Base-by-base conservation (phyloP, 2,888 invertebrate genomes). In the Sarcophaga variegata region DNA sequence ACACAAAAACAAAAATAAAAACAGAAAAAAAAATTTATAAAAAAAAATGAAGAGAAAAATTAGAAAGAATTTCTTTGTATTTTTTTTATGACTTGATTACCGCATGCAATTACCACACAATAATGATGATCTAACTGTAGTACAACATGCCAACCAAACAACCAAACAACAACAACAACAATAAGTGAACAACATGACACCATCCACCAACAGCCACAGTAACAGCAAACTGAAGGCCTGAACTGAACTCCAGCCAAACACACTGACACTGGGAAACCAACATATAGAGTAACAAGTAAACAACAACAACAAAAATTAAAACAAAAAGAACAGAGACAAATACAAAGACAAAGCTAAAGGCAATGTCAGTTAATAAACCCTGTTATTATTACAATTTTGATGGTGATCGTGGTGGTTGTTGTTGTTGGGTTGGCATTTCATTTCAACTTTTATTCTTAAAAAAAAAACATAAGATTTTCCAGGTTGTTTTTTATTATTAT, bases 51-150 rank as follows among this genome's bases (percentile, higher is more conserved):
- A 60, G 64, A 78, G 25, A 47, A 76, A 86, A 67, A 11, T 22
- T 37, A 37, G 20, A 14, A 70, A 22, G 47, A 67, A 66, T 81
- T 81, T 67, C 25, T 74, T 37, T 49, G n/a, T 27, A 2, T 17
- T 49, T 3, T 78, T 67, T 81, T 87, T 82, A 82, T 84, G 64
- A 79, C 84, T 84, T 82, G 81, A 87, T 87, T 87, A 84, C 87
- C 84, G 84, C 84, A 87, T 82, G 87, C 87, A 87, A 87, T 87
- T 87, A 84, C 87, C 87, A 87, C 87, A 87, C 82, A 84, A 84
- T 87, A 37, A 37, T 37, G 37, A 82, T 87, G 84, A 87, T 87
- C 87, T 87, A 87, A 87, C 87, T 87, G 87, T 87, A 84, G 84
- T 84, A 79, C 84, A 79, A 87, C 84, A 87, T 87, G 87, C 84